These are phyloP conservation scores for Montipora capitata DNA, from an alignment of 92 coral and sea anemone genomes.

Conservation along the genomic window DNA sequence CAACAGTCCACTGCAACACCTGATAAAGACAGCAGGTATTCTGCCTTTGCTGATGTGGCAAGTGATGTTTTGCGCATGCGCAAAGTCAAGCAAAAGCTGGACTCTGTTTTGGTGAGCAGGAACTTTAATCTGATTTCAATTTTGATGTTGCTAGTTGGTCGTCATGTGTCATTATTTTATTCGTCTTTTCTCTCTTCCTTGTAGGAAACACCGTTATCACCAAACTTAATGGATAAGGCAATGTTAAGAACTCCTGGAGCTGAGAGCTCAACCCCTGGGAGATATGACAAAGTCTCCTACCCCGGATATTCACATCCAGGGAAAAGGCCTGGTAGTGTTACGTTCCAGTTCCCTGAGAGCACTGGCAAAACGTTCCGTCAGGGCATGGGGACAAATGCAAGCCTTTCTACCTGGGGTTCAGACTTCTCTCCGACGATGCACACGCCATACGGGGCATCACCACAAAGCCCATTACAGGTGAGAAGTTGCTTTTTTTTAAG, in stretches of 20 bases:
- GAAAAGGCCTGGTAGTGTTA: slow-evolving; percentile 50
- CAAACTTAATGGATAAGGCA: slow-evolving; percentile 78
- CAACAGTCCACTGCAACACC: slow-evolving; percentile 66
- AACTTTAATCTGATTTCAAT: not conserved
- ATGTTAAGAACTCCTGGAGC: slow-evolving; percentile 83
- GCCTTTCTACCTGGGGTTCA: slow-evolving; percentile 97
- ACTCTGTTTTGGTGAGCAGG: slow-evolving; percentile 95
- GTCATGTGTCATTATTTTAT: not conserved
- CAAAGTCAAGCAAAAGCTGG: slow-evolving; percentile 90
- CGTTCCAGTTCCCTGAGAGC: slow-evolving; percentile 74
- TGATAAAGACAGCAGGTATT: slow-evolving; percentile 50
- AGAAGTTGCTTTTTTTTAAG: slow-evolving; percentile 12
- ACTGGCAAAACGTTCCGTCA: slow-evolving; percentile 80
- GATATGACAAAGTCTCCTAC: slow-evolving; percentile 39
- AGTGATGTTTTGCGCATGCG: slow-evolving; percentile 88
- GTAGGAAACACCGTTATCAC: slow-evolving; percentile 83
- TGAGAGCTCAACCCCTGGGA: slow-evolving; percentile 74
- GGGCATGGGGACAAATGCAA: slow-evolving; percentile 80
- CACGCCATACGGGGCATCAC: slow-evolving; percentile 14
- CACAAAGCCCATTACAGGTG: slow-evolving; percentile 55
- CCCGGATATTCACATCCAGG: slow-evolving; percentile 14
- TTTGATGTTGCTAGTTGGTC: not conserved
- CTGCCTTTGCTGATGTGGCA: slow-evolving; percentile 85
- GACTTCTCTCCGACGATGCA: slow-evolving; percentile 86
- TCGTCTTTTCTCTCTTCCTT: not conserved